These are phyloP conservation scores for Lithophane semibrunnea DNA, from an alignment of 2,888 invertebrate genomes.

Conservation along the genomic window DNA sequence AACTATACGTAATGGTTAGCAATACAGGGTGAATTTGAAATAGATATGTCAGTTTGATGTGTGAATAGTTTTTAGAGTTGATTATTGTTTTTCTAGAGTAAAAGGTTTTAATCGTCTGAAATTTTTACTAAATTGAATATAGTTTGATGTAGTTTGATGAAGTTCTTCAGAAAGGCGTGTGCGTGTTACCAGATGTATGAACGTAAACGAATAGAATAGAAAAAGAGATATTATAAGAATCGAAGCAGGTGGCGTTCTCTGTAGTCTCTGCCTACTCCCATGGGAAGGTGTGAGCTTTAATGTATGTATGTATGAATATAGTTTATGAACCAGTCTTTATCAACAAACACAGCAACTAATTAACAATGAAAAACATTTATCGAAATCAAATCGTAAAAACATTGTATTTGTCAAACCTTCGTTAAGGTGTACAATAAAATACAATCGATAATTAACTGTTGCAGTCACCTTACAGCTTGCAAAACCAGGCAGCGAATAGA, in stretches of 20 bases:
- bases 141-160: neutral
- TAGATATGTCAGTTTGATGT: conserved; percentile 63
- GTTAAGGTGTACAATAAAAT: neutral
- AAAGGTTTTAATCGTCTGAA: neutral
- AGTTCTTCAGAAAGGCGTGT: neutral
- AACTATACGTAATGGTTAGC: conserved; percentile 72
- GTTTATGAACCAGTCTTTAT: neutral
- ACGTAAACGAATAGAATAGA: neutral
- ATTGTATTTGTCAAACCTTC: neutral
- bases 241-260: neutral
- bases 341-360: neutral
- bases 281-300: neutral
- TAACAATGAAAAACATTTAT: neutral
- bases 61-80: conserved; percentile 27
- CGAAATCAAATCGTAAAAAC: neutral
- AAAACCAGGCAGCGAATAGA: conserved; percentile 23
- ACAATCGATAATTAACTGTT: conserved; percentile 11
- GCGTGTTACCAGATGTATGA: neutral
- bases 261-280: neutral
- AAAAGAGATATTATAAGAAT: neutral
- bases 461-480: neutral
- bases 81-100: neutral
- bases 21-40: conserved; percentile 67
- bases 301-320: neutral
- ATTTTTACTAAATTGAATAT: neutral